Conservation (phyloP, 2,888 invertebrate species). For the Blera fallax region DNA sequence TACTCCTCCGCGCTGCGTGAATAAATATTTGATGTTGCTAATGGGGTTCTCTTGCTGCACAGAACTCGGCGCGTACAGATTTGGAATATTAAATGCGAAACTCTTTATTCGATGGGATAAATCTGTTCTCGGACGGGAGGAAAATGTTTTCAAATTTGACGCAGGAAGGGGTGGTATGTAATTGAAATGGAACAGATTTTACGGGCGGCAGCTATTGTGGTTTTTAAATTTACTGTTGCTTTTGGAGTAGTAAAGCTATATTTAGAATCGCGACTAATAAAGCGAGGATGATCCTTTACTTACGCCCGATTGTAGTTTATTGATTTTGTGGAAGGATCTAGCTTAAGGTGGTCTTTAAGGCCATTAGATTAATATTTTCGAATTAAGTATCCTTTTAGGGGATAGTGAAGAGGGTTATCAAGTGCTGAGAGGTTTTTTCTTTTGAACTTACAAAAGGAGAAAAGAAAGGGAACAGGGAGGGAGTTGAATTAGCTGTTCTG, state of each 20-base stretch:
- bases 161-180: neutral
- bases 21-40: slow-evolving; percentile 72
- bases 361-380: neutral
- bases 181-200: slow-evolving; percentile 62
- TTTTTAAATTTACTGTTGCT: slow-evolving; percentile 46
- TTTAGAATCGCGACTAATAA: neutral
- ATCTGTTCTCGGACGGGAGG: slow-evolving; percentile 13
- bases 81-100: slow-evolving; percentile 60
- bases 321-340: neutral
- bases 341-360: neutral
- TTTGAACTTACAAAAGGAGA: too few relatives aligned
- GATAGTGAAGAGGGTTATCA: too few relatives aligned
- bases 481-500: too few relatives aligned
- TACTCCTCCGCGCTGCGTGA: slow-evolving; percentile 30
- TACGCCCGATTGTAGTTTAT: neutral
- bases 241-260: neutral
- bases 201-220: slow-evolving; percentile 38
- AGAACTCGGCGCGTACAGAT: slow-evolving; percentile 35
- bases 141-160: neutral
- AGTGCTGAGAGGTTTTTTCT: too few relatives aligned
- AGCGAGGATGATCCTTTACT: neutral
- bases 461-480: too few relatives aligned
- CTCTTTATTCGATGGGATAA: slow-evolving; percentile 47
- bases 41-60: slow-evolving; percentile 62
- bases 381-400: neutral